A percentile compares a stretch with the other conserved stretches of the same genome.
Evolutionary conservation across 2,888 invertebrate genomes (phyloP).

Genomic region (Omphaloscelis lunosa): DNA sequence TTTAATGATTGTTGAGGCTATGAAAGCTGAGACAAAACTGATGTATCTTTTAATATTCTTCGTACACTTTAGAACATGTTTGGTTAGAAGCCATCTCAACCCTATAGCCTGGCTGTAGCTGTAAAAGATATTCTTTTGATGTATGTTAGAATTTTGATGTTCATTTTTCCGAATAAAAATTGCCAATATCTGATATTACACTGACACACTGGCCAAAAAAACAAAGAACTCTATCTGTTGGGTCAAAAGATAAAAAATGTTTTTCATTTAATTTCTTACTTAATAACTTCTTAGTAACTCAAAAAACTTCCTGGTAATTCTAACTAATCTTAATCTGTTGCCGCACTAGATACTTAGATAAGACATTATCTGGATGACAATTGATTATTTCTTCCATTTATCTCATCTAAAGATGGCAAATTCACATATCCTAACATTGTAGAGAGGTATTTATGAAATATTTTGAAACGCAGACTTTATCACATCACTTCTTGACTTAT

Average conservation of each 20-base stretch:
- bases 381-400: slow-evolving; percentile 54
- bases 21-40: not conserved
- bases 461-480: not conserved
- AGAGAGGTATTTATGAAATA: not conserved
- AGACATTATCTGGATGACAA: slow-evolving; percentile 48
- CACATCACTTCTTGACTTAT: not conserved
- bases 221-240: not conserved
- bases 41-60: not conserved
- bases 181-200: not conserved
- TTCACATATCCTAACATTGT: not conserved
- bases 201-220: not conserved
- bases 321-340: slow-evolving; percentile 39
- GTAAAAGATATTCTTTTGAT: not conserved
- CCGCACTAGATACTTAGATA: slow-evolving; percentile 46
- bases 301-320: slow-evolving; percentile 10
- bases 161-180: slow-evolving; percentile 2
- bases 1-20: not conserved
- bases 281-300: slow-evolving; percentile 9
- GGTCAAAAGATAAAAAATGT: slow-evolving; percentile 1
- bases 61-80: not conserved
- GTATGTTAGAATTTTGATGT: not conserved
- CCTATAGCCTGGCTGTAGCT: not conserved
- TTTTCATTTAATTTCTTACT: slow-evolving; percentile 5
- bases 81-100: not conserved
- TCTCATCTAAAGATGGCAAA: slow-evolving; percentile 27